Percentiles rank a stretch among this genome's conserved stretches.
Evolutionary conservation across 1,140 invertebrate species (phyloP).

Genomic region (Diplogasteroides magnus): DNA sequence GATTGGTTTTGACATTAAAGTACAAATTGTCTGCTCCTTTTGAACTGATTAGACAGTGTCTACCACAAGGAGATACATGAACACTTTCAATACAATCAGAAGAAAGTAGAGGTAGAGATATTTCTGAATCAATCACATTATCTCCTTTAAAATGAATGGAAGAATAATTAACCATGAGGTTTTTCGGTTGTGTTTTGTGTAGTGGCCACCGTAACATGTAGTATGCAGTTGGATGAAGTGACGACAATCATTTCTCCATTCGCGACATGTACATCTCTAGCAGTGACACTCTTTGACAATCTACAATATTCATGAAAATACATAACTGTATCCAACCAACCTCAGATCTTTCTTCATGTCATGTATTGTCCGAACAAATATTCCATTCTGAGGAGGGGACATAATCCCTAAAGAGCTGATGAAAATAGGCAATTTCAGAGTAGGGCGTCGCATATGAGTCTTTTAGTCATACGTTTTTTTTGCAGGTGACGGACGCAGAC

Average conservation of each 20-base stretch:
- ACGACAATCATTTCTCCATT: slow-evolving; percentile 15
- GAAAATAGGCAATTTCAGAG: too few relatives aligned
- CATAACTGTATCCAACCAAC: slow-evolving; percentile 5
- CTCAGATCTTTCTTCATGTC: slow-evolving; percentile 24
- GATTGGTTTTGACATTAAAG: slow-evolving; percentile 14
- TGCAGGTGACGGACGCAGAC: too few relatives aligned
- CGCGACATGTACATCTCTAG: slow-evolving; percentile 6
- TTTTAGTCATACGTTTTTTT: too few relatives aligned
- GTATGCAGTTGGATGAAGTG: background rate
- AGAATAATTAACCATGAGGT: too few relatives aligned
- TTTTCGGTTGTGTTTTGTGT: too few relatives aligned
- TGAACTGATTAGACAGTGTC: slow-evolving; percentile 13
- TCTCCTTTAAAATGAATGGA: too few relatives aligned
- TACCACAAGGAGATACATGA: slow-evolving; percentile 20
- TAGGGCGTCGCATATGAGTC: too few relatives aligned
- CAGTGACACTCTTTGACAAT: background rate
- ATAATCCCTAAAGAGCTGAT: too few relatives aligned
- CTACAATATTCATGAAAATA: slow-evolving; percentile 14
- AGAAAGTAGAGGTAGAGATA: slow-evolving; percentile 9
- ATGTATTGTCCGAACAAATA: slow-evolving; percentile 9
- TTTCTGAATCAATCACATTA: slow-evolving; percentile 13
- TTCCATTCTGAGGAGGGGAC: slow-evolving; percentile 18
- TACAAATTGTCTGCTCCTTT: slow-evolving; percentile 27
- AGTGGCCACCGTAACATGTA: background rate
- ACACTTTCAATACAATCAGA: slow-evolving; percentile 12